These are phyloP conservation scores for Panthera tigris DNA, from an alignment of 2,113 vertebrate genomes.

Conservation along the genomic window DNA sequence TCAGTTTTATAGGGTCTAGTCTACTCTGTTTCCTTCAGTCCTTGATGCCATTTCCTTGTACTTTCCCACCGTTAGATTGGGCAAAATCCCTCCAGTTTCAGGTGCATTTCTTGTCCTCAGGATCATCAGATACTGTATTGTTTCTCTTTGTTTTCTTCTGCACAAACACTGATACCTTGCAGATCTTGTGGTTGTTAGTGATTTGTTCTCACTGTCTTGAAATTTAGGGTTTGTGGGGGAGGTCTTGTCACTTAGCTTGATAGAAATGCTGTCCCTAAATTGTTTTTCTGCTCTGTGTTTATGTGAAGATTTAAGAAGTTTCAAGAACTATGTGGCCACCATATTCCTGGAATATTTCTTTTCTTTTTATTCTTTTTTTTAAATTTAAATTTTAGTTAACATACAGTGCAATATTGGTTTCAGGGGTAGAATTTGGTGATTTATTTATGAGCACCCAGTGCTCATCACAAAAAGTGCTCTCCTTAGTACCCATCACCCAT, in stretches of 20 bases:
- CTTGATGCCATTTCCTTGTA: background rate
- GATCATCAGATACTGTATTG: background rate
- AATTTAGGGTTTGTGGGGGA: background rate
- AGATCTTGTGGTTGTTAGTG: background rate
- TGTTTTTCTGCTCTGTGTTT: background rate
- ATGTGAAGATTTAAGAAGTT: background rate
- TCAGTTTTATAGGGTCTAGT: background rate
- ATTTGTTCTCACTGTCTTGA: background rate
- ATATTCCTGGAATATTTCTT: background rate
- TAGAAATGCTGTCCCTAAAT: background rate
- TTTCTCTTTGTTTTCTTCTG: constrained; percentile 5
- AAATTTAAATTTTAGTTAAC: too few species aligned
- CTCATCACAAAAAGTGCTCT: too few species aligned
- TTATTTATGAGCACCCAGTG: too few species aligned
- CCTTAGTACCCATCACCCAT: too few species aligned
- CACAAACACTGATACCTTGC: background rate
- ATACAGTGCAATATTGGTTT: too few species aligned
- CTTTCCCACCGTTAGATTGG: background rate
- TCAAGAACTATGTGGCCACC: background rate
- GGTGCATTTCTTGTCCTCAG: background rate
- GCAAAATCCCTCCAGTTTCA: background rate
- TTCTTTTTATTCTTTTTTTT: background rate
- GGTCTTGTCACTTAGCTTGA: background rate
- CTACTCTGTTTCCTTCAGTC: background rate
- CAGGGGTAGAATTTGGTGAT: too few species aligned